A percentile compares a stretch with the other conserved stretches of the same genome.
phyloP scores from a whole-genome alignment of 2,797 vertebrate genomes.

The Pyrrhura leucotis region DNA sequence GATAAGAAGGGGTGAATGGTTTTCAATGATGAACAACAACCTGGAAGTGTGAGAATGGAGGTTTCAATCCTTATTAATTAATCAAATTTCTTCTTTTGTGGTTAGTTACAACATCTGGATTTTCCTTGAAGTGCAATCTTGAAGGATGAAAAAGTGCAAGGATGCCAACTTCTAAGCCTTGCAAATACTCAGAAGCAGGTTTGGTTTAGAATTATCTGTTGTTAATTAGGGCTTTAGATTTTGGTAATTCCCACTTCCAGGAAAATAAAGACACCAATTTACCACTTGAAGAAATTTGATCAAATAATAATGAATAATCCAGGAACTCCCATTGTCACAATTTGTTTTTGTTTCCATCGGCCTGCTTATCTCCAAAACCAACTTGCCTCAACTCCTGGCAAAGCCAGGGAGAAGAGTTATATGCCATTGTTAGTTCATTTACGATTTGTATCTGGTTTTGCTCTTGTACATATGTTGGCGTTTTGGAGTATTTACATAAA shows the following conservation, averaged over 20 bases:
- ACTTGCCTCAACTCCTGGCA: conserved; percentile 68
- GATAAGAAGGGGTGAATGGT: conserved; percentile 68
- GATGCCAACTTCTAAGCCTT: neutral
- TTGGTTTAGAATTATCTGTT: neutral
- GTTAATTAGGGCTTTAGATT: neutral
- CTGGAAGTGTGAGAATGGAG: conserved; percentile 72
- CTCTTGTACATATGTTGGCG: conserved; percentile 79
- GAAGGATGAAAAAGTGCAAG: conserved; percentile 17
- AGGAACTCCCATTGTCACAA: conserved; percentile 70
- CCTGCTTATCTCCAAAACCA: conserved; percentile 70
- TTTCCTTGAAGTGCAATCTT: conserved; percentile 62
- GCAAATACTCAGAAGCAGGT: neutral
- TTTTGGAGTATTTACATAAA: conserved; percentile 78
- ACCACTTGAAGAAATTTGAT: conserved; percentile 69
- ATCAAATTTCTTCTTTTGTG: conserved; percentile 74
- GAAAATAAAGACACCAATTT: conserved; percentile 1
- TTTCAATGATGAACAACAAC: conserved; percentile 68
- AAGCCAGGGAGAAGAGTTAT: conserved; percentile 57
- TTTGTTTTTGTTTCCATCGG: conserved; percentile 71
- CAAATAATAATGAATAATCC: conserved; percentile 69
- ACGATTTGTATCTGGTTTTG: conserved; percentile 68
- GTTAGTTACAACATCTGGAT: conserved; percentile 23
- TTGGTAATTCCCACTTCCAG: neutral
- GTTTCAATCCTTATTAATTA: conserved; percentile 73
- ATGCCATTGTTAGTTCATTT: conserved; percentile 68